Conservation (phyloP, 2,113 vertebrate genomes). For the Tauraco erythrolophus region DNA sequence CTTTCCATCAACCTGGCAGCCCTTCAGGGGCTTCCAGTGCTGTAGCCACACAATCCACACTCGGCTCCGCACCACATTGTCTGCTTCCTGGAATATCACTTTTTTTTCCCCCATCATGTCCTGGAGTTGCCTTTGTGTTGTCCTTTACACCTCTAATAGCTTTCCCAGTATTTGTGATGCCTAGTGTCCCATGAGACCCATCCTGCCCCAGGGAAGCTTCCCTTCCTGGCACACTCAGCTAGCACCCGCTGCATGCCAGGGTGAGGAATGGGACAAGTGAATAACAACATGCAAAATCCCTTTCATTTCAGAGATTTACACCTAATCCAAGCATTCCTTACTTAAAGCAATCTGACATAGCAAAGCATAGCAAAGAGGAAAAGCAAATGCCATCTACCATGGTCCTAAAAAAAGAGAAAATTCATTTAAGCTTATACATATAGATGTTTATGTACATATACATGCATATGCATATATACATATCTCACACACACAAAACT, state of each 20-base stretch:
- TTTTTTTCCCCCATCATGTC: background rate
- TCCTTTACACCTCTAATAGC: rapidly evolving
- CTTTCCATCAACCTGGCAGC: background rate
- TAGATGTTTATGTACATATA: background rate
- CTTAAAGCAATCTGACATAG: background rate
- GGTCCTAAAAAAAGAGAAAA: background rate
- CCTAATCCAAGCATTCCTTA: background rate
- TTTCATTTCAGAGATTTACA: background rate
- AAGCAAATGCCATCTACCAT: background rate
- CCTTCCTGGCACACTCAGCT: background rate
- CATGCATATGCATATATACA: background rate
- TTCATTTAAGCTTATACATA: background rate
- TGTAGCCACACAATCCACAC: too few species aligned
- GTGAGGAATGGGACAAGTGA: rapidly evolving
- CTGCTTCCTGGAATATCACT: background rate
- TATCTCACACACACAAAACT: background rate
- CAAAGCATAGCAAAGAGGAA: background rate
- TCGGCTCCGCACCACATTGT: background rate
- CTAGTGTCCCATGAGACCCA: background rate
- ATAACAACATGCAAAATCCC: background rate
- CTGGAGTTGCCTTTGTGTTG: background rate
- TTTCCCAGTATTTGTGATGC: background rate
- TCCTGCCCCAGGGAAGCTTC: background rate
- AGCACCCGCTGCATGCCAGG: rapidly evolving
- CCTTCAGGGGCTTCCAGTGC: background rate